phyloP scores from a whole-genome alignment of 2,888 invertebrate genomes.

The Tipula lateralis region DNA sequence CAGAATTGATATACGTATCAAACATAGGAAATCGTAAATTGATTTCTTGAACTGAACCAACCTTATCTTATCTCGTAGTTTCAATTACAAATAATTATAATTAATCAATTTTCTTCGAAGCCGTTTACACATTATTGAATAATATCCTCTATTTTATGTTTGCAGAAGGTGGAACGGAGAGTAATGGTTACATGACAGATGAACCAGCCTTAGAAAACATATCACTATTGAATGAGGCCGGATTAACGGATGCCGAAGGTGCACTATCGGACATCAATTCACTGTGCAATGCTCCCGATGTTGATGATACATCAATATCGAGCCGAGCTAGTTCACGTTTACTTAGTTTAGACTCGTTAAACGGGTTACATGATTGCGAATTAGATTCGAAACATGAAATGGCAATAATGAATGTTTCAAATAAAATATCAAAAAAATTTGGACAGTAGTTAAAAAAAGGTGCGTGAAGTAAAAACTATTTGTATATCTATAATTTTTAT shows the following conservation, averaged over 20 bases:
- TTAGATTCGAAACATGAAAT: conserved; percentile 49
- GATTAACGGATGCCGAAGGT: conserved; percentile 81
- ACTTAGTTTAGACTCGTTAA: conserved; percentile 73
- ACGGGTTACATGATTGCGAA: conserved; percentile 72
- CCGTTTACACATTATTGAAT: not conserved
- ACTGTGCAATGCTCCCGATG: conserved; percentile 64
- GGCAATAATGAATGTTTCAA: conserved; percentile 50
- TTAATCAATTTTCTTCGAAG: too few species aligned
- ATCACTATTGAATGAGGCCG: conserved; percentile 79
- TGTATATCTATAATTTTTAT: not conserved
- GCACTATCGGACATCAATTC: conserved; percentile 83
- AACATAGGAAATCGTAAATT: not conserved
- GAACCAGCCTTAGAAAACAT: conserved; percentile 81
- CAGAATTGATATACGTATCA: too few species aligned
- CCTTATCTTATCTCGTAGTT: not conserved
- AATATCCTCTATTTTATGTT: not conserved
- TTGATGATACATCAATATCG: conserved; percentile 71
- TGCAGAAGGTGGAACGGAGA: conserved; percentile 56
- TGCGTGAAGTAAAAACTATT: not conserved
- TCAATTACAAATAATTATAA: not conserved
- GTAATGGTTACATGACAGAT: conserved; percentile 81
- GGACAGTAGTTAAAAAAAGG: conserved; percentile 40
- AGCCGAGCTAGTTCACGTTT: conserved; percentile 78
- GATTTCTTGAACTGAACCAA: not conserved
- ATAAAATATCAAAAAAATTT: conserved; percentile 50